Base-by-base conservation (phyloP, 2,888 invertebrate genomes). In the Torymus tubicola region DNA sequence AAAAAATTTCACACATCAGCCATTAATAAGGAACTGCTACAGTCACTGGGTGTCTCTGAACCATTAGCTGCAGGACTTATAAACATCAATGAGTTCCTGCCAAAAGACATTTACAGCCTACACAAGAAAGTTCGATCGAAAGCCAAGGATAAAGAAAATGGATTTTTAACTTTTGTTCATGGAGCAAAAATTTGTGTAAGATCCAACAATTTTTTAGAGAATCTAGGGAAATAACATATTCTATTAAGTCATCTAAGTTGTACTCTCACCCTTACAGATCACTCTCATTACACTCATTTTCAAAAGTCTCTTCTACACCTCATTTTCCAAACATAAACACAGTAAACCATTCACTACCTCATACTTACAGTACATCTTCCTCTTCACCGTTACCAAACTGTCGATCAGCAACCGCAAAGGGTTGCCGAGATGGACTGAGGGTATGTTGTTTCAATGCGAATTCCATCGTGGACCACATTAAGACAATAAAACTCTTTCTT, bases 61-160 rank as follows among this genome's bases (percentile, higher is more conserved):
- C 13, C 63, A 14, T 12, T 24, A 14, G 12, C 65, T 16, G 0
- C 14, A 2, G 42, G 11, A 14, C 13, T n/a, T 18, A 65, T 65
- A 14, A 50, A 42, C 13, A n/a, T 65, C 24, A 65, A 65, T 16
- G 65, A 65, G 52, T 65, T 50, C 16, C 16, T 65, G 18, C 42
- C 65, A 11, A 8, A 2, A 5, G 52, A n/a, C 14, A 12, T 50
- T 52, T 65, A 50, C n/a, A n/a, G n/a, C 0, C 65, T 65, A 3
- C n/a, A 16, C 4, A 16, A 14, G 5, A 3, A 8, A 2, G 65
- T 65, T 8, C 4, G 2, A 14, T 4, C 14, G 14, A 65, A 65
- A 50, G 42, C 65, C n/a, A 42, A 50, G 42, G 65, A 42, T 2
- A 24, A 12, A 24, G n/a, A 65, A 12, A 10, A 16, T 16, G 8